Evolutionary conservation across 2,888 invertebrate species (phyloP).

Genomic region (Crioceris asparagi): DNA sequence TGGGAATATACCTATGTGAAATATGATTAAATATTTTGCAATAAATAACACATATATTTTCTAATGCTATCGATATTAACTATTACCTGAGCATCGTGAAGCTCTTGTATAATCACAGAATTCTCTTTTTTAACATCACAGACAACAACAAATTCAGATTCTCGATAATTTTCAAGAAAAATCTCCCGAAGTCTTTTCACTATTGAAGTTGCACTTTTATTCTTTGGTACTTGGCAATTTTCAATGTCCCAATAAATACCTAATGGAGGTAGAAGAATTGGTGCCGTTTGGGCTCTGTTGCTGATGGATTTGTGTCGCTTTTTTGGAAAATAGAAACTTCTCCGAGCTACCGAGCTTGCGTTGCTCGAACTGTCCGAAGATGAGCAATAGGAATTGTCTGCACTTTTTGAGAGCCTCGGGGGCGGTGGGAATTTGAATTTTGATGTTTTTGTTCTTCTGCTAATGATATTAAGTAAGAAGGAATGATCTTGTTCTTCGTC

Average conservation of each 20-base stretch:
- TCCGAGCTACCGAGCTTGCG: conserved; percentile 9
- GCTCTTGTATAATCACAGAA: conserved; percentile 62
- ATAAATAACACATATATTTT: too few relatives aligned
- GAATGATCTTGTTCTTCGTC: too few relatives aligned
- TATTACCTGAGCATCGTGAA: conserved; percentile 74
- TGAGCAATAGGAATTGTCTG: conserved; percentile 27
- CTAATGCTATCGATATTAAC: too few relatives aligned
- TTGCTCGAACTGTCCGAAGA: conserved; percentile 29
- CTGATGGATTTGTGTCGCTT: too few relatives aligned
- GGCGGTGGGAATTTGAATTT: conserved; percentile 24
- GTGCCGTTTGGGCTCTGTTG: conserved; percentile 16
- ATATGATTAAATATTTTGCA: too few relatives aligned
- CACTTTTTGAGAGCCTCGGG: conserved; percentile 26
- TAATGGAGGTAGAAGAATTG: conserved; percentile 48
- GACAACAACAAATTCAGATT: conserved; percentile 82
- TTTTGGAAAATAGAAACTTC: conserved; percentile 15
- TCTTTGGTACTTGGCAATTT: conserved; percentile 77
- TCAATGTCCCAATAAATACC: conserved; percentile 93
- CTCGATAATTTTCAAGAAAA: conserved; percentile 64
- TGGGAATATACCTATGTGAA: too few relatives aligned
- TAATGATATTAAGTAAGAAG: too few relatives aligned
- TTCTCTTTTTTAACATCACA: conserved; percentile 81
- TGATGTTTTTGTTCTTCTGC: too few relatives aligned
- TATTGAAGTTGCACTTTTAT: conserved; percentile 68
- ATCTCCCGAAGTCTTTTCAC: conserved; percentile 65